Evolutionary conservation across 2,888 invertebrate genomes (phyloP).

Genomic region (Campoplex nolae): DNA sequence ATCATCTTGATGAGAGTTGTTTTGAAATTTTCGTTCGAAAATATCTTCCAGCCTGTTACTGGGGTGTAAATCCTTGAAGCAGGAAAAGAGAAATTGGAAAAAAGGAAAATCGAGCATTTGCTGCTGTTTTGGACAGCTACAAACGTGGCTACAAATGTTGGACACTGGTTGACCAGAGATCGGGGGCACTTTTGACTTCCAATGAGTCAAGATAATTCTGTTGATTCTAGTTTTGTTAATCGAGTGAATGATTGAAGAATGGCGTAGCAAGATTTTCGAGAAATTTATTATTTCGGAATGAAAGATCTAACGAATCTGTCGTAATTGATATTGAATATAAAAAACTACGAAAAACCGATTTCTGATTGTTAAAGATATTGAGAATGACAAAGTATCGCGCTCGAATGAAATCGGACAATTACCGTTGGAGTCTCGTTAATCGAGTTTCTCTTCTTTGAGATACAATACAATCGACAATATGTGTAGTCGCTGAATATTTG

Average conservation of each 20-base stretch:
- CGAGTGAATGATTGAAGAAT: not conserved
- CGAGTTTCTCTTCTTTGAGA: not conserved
- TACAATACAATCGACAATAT: conserved; percentile 5
- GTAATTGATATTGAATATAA: not conserved
- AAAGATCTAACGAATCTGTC: not conserved
- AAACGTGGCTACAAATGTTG: not conserved
- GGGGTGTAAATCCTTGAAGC: too few species aligned
- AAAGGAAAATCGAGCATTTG: not conserved
- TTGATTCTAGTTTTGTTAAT: not conserved
- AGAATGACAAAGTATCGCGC: not conserved
- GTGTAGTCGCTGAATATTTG: conserved; percentile 17
- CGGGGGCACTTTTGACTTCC: not conserved
- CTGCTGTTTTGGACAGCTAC: not conserved
- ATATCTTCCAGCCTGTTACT: too few species aligned
- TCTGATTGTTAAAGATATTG: not conserved
- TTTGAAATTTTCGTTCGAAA: too few species aligned
- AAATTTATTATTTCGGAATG: not conserved
- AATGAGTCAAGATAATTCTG: not conserved
- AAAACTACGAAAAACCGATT: not conserved
- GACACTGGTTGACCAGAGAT: not conserved
- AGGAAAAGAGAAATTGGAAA: not conserved
- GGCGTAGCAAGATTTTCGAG: not conserved
- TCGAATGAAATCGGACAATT: conserved; percentile 2
- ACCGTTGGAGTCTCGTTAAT: conserved; percentile 2
- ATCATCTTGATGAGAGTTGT: too few species aligned